These are phyloP conservation scores for Nestor notabilis DNA, from an alignment of 2,113 vertebrate genomes.

Conservation along the genomic window DNA sequence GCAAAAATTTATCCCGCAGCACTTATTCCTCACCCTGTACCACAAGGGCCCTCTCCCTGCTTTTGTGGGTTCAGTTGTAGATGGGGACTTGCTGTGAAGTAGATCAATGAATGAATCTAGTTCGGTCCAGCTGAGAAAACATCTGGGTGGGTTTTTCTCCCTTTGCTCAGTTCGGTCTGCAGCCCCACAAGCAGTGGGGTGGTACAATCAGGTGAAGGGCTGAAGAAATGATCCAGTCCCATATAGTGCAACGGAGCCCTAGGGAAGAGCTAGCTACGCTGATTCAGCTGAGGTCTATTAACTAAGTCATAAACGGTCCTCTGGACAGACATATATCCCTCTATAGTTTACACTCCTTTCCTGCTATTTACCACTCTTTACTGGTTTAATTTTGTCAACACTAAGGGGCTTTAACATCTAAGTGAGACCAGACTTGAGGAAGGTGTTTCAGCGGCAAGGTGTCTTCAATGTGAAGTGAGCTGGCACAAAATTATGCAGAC, in stretches of 20 bases:
- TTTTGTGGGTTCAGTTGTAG: neutral
- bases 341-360: neutral
- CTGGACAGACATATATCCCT: neutral
- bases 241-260: neutral
- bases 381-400: neutral
- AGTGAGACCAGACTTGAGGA: neutral
- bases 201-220: fast-evolving
- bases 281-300: neutral
- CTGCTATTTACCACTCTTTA: neutral
- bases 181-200: neutral
- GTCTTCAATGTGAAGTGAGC: neutral
- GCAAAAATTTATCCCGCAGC: neutral
- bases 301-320: neutral
- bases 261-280: neutral
- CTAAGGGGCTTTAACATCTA: neutral
- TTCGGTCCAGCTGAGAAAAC: neutral
- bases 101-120: neutral
- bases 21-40: neutral
- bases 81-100: neutral
- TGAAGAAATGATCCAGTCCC: neutral
- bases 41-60: neutral
- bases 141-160: neutral
- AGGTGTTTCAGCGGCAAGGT: neutral
- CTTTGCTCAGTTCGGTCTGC: neutral
- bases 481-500: neutral